phyloP scores from a whole-genome alignment of 1,140 invertebrate genomes.

The Macrosteles quadrilineatus region DNA sequence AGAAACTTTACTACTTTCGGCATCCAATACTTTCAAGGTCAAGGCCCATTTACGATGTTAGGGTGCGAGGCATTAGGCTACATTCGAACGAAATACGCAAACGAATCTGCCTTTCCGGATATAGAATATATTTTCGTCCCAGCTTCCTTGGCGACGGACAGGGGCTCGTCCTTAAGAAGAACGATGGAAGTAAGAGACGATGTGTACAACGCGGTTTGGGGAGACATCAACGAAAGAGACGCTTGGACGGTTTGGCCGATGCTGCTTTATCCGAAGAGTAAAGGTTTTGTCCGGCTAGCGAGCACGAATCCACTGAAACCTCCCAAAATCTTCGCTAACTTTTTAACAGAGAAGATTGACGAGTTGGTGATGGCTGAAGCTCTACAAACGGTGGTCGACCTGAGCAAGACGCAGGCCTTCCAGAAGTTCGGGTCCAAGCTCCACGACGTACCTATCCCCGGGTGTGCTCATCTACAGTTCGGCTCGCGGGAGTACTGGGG shows the following conservation, averaged over 20 bases:
- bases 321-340: conserved; percentile 68
- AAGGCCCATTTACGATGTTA: conserved; percentile 45
- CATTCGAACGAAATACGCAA: conserved; percentile 58
- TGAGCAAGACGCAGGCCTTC: conserved; percentile 47
- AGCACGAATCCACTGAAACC: conserved; percentile 58
- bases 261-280: conserved; percentile 56
- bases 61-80: conserved; percentile 66
- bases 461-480: conserved; percentile 57
- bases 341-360: conserved; percentile 52
- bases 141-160: conserved; percentile 50
- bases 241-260: conserved; percentile 67
- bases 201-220: conserved; percentile 32
- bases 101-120: conserved; percentile 60
- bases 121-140: conserved; percentile 61
- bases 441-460: conserved; percentile 56
- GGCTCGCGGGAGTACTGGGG: conserved; percentile 69
- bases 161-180: conserved; percentile 37
- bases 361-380: conserved; percentile 43
- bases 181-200: conserved; percentile 42
- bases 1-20: conserved; percentile 15
- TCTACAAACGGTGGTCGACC: conserved; percentile 34
- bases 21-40: conserved; percentile 27
- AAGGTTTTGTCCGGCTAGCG: conserved; percentile 59
- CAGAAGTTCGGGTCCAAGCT: conserved; percentile 40
- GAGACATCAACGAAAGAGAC: conserved; percentile 53